A percentile compares a stretch with the other conserved stretches of the same genome.
Conservation (phyloP, 2,888 invertebrate genomes). For the Ephialtes manifestator region DNA sequence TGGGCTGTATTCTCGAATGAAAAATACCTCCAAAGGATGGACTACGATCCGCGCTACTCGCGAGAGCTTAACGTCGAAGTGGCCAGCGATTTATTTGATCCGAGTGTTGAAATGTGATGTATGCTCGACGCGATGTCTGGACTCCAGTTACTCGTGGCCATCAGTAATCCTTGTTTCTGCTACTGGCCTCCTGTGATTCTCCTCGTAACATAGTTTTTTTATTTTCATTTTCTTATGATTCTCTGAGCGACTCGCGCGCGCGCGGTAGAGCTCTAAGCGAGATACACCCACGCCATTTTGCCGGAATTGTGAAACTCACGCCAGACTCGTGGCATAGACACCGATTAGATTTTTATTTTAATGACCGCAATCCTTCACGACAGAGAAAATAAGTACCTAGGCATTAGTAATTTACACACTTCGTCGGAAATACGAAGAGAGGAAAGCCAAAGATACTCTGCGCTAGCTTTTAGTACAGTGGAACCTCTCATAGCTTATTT, state of each 20-base stretch:
- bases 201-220: not conserved
- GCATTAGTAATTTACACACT: not conserved
- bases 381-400: not conserved
- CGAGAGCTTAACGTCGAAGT: conserved; percentile 13
- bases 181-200: not conserved
- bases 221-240: not conserved
- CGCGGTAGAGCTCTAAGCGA: not conserved
- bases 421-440: not conserved
- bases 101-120: conserved; percentile 53
- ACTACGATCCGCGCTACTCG: conserved; percentile 7
- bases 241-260: not conserved
- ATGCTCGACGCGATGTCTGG: conserved; percentile 16
- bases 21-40: conserved; percentile 33
- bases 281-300: not conserved
- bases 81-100: conserved; percentile 49
- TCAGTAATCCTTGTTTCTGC: not conserved
- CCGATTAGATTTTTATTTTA: not conserved
- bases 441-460: not conserved
- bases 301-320: not conserved
- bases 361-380: not conserved
- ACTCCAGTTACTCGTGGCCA: not conserved
- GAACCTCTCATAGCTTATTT: too few species aligned
- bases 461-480: not conserved
- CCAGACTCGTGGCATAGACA: not conserved
- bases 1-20: conserved; percentile 19